Evolutionary conservation across 1,140 invertebrate genomes (phyloP), one percentile per base, ranked within the genome.

Genomic region (Cecropterus lyciades): DNA sequence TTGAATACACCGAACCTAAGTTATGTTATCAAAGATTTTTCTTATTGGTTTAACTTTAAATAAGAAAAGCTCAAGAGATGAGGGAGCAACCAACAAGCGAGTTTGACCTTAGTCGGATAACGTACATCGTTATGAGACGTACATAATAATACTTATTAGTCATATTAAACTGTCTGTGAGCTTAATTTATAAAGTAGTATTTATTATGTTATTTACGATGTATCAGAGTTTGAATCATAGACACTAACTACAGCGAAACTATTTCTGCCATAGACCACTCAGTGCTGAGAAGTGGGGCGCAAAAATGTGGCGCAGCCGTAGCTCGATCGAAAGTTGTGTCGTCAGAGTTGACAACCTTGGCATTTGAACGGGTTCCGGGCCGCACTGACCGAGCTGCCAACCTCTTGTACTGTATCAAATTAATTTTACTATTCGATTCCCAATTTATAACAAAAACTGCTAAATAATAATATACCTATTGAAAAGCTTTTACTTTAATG

Each of bases 291-390:
- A 87, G 85, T 85, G 82, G 84, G 84, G 82, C 82, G 82, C 82
- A 91, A 91, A 86, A 85, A 89, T 89, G 85, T 89, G 79, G 84
- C 87, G 82, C 82, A 84, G 46, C n/a, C 48, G 48, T 40, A 51
- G 59, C 70, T 79, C 77, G 79, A 88, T 91, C 82, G 89, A 91
- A 91, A 91, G 87, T 91, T 87, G 79, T 85, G 87, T 87, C 85
- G 87, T 88, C 86, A 88, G 84, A 91, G 84, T 89, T 84, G 89
- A 82, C 87, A 91, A 85, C 89, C 89, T 91, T 91, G 89, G 87
- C 89, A 91, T 91, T 91, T 91, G 85, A 85, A 76, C 80, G 84
- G 86, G 84, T 89, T 89, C 87, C 87, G 89, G 87, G 79, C 72
- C 64, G 70, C 70, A 65, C 66, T 76, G 80, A 81, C 80, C 83